Percentiles rank a stretch among this genome's conserved stretches.
Evolutionary conservation across 2,888 invertebrate genomes (phyloP).

Genomic region (Andrena trimmerana): DNA sequence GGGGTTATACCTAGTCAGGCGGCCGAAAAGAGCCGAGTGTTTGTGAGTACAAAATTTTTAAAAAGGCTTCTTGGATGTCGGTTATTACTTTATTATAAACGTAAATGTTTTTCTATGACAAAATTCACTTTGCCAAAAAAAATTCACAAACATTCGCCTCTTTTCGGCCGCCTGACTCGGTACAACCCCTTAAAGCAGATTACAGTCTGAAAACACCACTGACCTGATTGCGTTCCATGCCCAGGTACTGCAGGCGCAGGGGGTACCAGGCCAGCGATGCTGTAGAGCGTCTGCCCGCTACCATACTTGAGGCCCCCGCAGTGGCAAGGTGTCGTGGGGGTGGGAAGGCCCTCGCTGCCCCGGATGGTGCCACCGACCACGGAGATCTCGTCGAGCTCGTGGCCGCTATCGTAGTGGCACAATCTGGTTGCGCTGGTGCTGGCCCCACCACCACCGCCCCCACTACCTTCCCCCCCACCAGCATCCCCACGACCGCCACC

Average conservation of each 20-base stretch:
- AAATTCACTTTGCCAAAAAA: too few species aligned
- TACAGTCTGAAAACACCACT: conserved; percentile 59
- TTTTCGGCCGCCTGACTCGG: too few species aligned
- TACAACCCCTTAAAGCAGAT: not conserved
- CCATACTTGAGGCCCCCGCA: conserved; percentile 84
- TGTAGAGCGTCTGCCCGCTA: conserved; percentile 84
- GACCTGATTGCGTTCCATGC: conserved; percentile 78
- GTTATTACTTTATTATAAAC: too few species aligned
- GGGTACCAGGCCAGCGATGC: conserved; percentile 83
- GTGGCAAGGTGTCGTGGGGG: conserved; percentile 84
- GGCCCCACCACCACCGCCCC: conserved; percentile 77
- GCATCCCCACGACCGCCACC: conserved; percentile 74
- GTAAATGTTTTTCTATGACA: too few species aligned
- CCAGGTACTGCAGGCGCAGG: conserved; percentile 80
- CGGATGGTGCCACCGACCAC: conserved; percentile 83
- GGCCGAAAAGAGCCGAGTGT: too few species aligned
- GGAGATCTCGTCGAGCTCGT: conserved; percentile 86
- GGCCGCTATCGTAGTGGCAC: conserved; percentile 84
- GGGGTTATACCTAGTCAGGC: too few species aligned
- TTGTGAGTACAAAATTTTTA: too few species aligned
- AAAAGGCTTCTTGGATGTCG: too few species aligned
- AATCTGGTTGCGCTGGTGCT: conserved; percentile 83
- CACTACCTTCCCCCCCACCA: conserved; percentile 75
- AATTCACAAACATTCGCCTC: too few species aligned
- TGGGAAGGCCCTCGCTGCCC: conserved; percentile 80